Evolutionary conservation across 2,113 vertebrate species (phyloP), one percentile per base, ranked within the genome.

Genomic region (Pachycephala philippinensis): DNA sequence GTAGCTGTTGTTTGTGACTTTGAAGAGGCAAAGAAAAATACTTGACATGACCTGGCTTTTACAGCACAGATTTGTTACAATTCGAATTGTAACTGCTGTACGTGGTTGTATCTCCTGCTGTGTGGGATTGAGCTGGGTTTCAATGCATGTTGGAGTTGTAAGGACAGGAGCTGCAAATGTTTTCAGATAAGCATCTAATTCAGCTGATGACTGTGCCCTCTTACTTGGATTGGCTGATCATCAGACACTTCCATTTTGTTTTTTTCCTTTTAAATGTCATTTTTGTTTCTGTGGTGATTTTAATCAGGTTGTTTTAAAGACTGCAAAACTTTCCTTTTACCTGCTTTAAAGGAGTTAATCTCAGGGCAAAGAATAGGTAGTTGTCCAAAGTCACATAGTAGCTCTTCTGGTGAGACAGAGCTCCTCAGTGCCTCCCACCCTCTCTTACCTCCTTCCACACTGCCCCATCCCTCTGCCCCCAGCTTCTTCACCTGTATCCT

Each of bases 131-230:
- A 60, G 59, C 33, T 88, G 50, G 11, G 31, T 92, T 84, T 61
- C 37, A 50, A 22, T 65, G 13, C 0, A 0, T 35, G 9, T 15
- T 70, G 21, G 39, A 76, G 5, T 13, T 5, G 1, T 60, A 66
- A 68, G 30, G 26, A 54, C 5, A 28, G 28, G 33, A 88, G 15
- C 54, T 70, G 42, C 47, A 63, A 19, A 33, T 30, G 20, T 77
- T 79, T 90, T 77, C n/a, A 65, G 18, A 54, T 53, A 57, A 76
- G 57, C n/a, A n/a, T 49, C 24, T 69, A 40, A 31, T 65, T 60
- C 47, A 76, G 24, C 33, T 86, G 44, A 30, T 63, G n/a, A n/a
- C 15, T 49, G 0, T 47, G 10, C 53, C 18, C 9, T 64, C 24
- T 65, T 63, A 27, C 33, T 68, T 45, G 31, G 8, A 6, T 77